phyloP scores from a whole-genome alignment of 2,888 invertebrate genomes.

The Trimorus sp. region DNA sequence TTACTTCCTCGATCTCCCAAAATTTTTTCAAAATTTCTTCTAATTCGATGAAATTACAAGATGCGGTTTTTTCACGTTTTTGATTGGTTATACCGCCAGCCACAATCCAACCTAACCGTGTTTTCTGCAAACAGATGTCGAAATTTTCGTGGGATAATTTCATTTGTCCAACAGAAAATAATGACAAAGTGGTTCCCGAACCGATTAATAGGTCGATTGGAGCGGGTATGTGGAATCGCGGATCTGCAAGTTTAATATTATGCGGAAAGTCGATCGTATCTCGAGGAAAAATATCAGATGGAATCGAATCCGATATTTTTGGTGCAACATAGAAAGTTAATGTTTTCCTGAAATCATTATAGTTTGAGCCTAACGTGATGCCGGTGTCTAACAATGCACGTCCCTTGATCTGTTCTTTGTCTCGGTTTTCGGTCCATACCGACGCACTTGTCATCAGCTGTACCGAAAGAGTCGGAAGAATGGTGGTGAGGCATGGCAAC shows the following conservation, averaged over 20 bases:
- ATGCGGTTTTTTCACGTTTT: background rate
- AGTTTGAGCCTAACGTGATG: background rate
- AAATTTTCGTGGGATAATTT: conserved; percentile 24
- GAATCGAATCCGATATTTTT: conserved; percentile 4
- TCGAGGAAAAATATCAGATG: conserved; percentile 9
- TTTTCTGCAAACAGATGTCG: conserved; percentile 36
- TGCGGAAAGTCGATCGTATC: conserved; percentile 21
- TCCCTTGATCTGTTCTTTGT: background rate
- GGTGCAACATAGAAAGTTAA: conserved; percentile 6
- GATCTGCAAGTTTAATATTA: conserved; percentile 45
- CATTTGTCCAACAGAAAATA: conserved; percentile 47
- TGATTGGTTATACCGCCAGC: conserved; percentile 11
- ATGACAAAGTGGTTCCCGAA: conserved; percentile 33
- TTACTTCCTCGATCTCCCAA: conserved; percentile 10
- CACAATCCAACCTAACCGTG: conserved; percentile 61
- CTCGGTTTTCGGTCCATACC: background rate
- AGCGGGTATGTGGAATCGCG: conserved; percentile 44
- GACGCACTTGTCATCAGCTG: background rate
- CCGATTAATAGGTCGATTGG: conserved; percentile 41
- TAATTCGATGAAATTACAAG: conserved; percentile 11
- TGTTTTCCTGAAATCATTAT: background rate
- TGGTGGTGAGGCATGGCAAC: background rate
- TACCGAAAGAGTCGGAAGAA: background rate
- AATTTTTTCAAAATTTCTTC: background rate
- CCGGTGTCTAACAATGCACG: conserved; percentile 6